A percentile compares a stretch with the other conserved stretches of the same genome.
These are phyloP conservation scores for Autographa gamma DNA, from an alignment of 2,888 invertebrate species.

Conservation along the genomic window DNA sequence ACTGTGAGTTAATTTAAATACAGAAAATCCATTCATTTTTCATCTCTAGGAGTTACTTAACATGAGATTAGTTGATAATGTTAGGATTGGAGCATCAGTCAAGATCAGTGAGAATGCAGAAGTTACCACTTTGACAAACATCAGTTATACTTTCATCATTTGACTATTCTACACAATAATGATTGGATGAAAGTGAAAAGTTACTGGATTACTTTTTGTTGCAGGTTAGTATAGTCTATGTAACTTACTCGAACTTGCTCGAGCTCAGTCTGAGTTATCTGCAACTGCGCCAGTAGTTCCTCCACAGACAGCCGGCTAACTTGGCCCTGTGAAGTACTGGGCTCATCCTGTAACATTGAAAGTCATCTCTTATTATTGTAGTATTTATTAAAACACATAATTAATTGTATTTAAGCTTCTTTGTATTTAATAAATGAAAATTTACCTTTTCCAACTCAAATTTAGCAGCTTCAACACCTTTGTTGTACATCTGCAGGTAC, in stretches of 20 bases:
- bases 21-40: slow-evolving; percentile 28
- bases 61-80: slow-evolving; percentile 50
- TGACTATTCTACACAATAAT: background rate
- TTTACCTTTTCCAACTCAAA: slow-evolving; percentile 92
- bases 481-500: slow-evolving; percentile 95
- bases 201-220: slow-evolving; percentile 53
- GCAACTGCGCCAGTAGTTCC: slow-evolving; percentile 94
- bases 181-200: background rate
- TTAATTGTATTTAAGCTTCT: background rate
- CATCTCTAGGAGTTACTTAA: slow-evolving; percentile 25
- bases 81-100: slow-evolving; percentile 45
- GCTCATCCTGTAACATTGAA: slow-evolving; percentile 77
- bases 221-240: slow-evolving; percentile 11
- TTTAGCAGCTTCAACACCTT: slow-evolving; percentile 94
- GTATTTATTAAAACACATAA: background rate
- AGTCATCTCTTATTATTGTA: background rate
- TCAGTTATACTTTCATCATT: background rate
- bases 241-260: slow-evolving; percentile 95
- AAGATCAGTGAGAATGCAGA: slow-evolving; percentile 45
- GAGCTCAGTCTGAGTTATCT: slow-evolving; percentile 95
- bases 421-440: background rate
- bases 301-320: slow-evolving; percentile 93
- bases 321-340: slow-evolving; percentile 85
- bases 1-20: slow-evolving; percentile 61
- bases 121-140: slow-evolving; percentile 37